These are phyloP conservation scores for Condylura cristata DNA, from an alignment of 2,113 vertebrate species.

Conservation along the genomic window DNA sequence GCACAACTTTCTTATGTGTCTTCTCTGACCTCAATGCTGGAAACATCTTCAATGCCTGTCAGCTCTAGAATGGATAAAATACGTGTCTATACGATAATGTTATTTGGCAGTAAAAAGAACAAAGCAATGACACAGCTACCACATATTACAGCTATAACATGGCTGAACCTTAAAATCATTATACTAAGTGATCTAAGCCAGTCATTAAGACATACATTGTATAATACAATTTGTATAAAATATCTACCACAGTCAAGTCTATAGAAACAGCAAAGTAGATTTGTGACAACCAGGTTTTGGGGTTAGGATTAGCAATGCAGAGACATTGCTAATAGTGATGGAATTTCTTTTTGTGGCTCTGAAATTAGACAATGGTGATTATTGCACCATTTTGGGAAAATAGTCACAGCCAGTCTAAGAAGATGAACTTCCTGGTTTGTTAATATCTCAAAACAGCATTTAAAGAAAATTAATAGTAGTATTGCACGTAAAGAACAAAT, in stretches of 20 bases:
- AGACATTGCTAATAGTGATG: background rate
- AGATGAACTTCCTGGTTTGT: background rate
- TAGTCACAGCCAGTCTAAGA: background rate
- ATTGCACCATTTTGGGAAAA: background rate
- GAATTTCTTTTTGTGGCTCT: background rate
- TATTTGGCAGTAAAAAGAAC: background rate
- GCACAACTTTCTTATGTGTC: too few species aligned
- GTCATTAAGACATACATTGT: background rate
- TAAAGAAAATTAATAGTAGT: background rate
- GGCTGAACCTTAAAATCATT: background rate
- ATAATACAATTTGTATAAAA: background rate
- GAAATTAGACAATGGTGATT: background rate
- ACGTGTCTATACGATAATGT: background rate
- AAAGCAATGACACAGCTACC: background rate
- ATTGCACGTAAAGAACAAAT: background rate
- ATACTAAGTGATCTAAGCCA: background rate
- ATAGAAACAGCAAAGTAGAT: background rate
- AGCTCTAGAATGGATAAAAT: constrained; percentile 2
- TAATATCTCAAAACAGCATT: background rate
- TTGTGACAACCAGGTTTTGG: background rate
- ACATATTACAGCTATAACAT: background rate
- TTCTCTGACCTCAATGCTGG: too few species aligned
- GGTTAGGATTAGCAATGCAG: background rate
- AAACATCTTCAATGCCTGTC: background rate
- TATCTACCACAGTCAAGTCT: background rate